Percentiles rank a stretch among this genome's conserved stretches.
phyloP scores from a whole-genome alignment of 2,888 invertebrate species.

The Drosophila incognita region DNA sequence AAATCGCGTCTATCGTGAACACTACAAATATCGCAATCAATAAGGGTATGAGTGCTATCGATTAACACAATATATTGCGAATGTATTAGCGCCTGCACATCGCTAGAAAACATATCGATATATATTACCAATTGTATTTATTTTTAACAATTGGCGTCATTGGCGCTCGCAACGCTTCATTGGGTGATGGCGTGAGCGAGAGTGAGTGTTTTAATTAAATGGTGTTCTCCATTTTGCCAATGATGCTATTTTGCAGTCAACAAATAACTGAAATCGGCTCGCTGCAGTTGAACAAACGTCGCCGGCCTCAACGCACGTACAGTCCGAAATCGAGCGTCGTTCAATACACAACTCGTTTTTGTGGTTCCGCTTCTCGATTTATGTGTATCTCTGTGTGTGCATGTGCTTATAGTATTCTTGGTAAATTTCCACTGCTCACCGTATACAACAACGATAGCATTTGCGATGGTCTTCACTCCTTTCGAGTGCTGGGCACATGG shows the following conservation, averaged over 20 bases:
- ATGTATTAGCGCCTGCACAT: neutral
- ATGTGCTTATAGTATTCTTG: conserved; percentile 50
- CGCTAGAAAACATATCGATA: conserved; percentile 17
- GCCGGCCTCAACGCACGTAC: conserved; percentile 58
- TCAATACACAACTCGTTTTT: conserved; percentile 49
- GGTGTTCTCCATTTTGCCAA: conserved; percentile 54
- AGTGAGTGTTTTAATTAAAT: conserved; percentile 61
- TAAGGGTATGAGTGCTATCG: neutral
- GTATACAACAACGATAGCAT: conserved; percentile 28
- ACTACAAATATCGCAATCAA: neutral
- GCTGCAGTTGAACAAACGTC: conserved; percentile 43
- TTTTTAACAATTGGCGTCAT: conserved; percentile 78
- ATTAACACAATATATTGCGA: neutral
- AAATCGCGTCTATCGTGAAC: neutral
- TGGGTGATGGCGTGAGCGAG: conserved; percentile 43
- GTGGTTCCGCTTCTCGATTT: conserved; percentile 23
- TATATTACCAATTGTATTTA: conserved; percentile 52
- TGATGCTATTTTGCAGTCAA: conserved; percentile 62
- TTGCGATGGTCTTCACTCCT: conserved; percentile 82
- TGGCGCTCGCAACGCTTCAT: conserved; percentile 13
- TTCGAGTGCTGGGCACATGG: conserved; percentile 84
- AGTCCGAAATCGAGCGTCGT: conserved; percentile 53
- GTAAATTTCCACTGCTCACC: conserved; percentile 73
- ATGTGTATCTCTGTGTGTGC: conserved; percentile 12
- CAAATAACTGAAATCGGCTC: conserved; percentile 37